phyloP scores from a whole-genome alignment of 2,797 vertebrate genomes.

The Macrochelys suwanniensis region DNA sequence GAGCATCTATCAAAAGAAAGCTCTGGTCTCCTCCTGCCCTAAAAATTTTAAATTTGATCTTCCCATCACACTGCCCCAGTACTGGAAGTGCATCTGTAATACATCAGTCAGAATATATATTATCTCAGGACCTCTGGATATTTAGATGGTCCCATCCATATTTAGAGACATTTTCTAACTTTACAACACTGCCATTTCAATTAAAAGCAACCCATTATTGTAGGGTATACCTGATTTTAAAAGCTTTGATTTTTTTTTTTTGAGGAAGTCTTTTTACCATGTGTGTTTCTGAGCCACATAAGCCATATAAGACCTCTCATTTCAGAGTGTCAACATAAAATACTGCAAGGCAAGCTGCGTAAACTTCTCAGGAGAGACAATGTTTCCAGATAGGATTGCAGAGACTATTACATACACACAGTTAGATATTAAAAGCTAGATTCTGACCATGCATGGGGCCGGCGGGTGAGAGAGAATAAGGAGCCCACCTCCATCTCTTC shows the following conservation, averaged over 20 bases:
- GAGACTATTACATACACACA: neutral
- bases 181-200: constrained; percentile 29
- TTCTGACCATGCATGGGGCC: neutral
- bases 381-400: neutral
- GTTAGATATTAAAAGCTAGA: neutral
- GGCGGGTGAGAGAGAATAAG: neutral
- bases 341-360: neutral
- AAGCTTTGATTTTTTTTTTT: constrained; percentile 6
- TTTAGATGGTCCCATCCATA: constrained; percentile 10
- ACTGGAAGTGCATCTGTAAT: constrained; percentile 30
- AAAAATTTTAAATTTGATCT: constrained; percentile 59
- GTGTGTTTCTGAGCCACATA: neutral
- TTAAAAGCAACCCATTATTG: neutral
- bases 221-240: neutral
- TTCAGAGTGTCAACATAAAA: neutral
- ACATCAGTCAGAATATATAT: constrained; percentile 32
- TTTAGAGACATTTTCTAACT: constrained; percentile 30
- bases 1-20: constrained; percentile 27
- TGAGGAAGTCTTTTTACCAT: neutral
- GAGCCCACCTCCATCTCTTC: neutral
- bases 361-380: neutral
- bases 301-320: neutral
- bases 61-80: neutral
- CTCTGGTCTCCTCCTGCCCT: constrained; percentile 32
- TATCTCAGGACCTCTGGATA: constrained; percentile 14